Conservation (phyloP, 2,797 vertebrate species). For the Xerus rutilus region DNA sequence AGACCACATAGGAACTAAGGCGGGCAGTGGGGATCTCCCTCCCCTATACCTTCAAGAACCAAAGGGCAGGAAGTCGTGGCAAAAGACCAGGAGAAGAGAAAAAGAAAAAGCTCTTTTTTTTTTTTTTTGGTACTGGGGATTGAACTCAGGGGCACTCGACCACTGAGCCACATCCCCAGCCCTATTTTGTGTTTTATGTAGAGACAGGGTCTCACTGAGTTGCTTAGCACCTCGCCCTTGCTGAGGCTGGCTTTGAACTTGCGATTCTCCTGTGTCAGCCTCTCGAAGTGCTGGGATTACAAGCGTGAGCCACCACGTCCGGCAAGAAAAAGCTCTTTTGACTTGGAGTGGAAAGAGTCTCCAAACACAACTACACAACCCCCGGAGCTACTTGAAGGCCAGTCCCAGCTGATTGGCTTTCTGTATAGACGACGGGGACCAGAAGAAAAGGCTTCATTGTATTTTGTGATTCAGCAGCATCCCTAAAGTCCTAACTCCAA, state of each 20-base stretch:
- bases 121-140: too few relatives aligned
- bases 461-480: not conserved
- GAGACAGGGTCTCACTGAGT: too few relatives aligned
- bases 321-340: not conserved
- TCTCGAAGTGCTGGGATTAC: too few relatives aligned
- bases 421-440: not conserved
- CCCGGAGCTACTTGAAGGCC: not conserved
- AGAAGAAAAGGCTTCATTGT: not conserved
- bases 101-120: not conserved
- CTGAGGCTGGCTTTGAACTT: too few relatives aligned
- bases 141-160: too few relatives aligned
- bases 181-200: too few relatives aligned
- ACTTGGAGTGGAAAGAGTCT: not conserved
- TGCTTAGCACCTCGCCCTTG: too few relatives aligned
- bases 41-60: not conserved
- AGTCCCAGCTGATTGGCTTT: rapidly evolving
- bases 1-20: not conserved
- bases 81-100: not conserved
- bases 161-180: too few relatives aligned
- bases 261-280: too few relatives aligned
- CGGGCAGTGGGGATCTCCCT: not conserved
- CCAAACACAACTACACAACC: not conserved
- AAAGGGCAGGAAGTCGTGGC: too few relatives aligned
- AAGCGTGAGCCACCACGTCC: too few relatives aligned
- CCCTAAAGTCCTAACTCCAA: not conserved